Conservation (phyloP, 2,113 vertebrate genomes). For the Psammodynastes pulverulentus region DNA sequence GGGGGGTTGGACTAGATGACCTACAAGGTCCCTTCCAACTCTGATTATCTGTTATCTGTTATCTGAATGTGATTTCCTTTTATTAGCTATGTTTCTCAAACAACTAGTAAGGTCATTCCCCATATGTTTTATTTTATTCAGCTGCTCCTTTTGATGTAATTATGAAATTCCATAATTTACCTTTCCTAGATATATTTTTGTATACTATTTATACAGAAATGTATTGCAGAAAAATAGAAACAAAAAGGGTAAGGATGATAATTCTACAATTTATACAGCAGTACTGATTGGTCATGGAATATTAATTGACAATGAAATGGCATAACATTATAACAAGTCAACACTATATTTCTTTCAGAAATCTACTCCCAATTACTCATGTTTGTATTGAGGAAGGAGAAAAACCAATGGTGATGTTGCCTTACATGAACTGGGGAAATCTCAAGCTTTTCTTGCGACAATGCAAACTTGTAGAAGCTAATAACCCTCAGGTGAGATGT, state of each 20-base stretch:
- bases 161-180: not conserved
- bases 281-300: not conserved
- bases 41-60: no score
- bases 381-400: constrained; percentile 96
- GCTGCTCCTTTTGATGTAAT: not conserved
- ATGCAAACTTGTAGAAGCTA: constrained; percentile 97
- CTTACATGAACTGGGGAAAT: constrained; percentile 99
- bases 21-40: no score
- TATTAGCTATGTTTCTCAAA: not conserved
- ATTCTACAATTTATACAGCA: not conserved
- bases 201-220: not conserved
- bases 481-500: constrained; percentile 92
- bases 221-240: not conserved
- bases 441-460: constrained; percentile 96
- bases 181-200: not conserved
- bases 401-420: constrained; percentile 94
- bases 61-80: not conserved
- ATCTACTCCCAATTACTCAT: constrained; percentile 92
- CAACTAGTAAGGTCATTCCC: not conserved
- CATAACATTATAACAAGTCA: not conserved
- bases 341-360: constrained; percentile 69
- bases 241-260: not conserved
- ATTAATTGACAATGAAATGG: not conserved
- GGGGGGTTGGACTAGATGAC: no score
- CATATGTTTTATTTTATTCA: not conserved